These are phyloP conservation scores for Camarhynchus parvulus DNA, from an alignment of 2,113 vertebrate species.

Conservation along the genomic window DNA sequence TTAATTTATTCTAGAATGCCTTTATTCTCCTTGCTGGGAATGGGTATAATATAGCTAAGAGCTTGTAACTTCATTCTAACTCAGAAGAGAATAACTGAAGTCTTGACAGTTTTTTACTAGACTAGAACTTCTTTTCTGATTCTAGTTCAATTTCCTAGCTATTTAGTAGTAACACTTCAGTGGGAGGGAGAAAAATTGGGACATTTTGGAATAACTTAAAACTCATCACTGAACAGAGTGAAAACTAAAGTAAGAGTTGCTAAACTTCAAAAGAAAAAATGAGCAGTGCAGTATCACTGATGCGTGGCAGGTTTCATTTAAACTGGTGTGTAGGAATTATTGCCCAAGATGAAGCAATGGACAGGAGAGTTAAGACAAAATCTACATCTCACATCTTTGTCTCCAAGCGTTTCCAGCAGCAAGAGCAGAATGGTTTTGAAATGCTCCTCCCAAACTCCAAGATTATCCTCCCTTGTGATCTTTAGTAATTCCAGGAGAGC, in stretches of 20 bases:
- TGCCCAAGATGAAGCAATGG: neutral
- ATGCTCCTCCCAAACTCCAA: conserved; percentile 97
- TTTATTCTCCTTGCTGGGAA: neutral
- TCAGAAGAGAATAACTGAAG: neutral
- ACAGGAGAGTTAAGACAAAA: neutral
- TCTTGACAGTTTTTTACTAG: neutral
- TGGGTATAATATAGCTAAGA: neutral
- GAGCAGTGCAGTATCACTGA: neutral
- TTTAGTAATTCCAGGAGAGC: conserved; percentile 95
- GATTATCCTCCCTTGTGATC: conserved; percentile 93
- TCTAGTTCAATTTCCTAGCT: neutral
- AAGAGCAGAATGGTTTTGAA: conserved; percentile 98
- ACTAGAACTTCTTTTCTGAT: neutral
- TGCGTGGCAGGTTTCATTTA: neutral
- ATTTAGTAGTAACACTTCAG: neutral
- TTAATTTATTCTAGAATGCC: neutral
- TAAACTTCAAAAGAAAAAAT: neutral
- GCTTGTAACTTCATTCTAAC: neutral
- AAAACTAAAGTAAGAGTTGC: neutral
- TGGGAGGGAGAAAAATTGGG: neutral
- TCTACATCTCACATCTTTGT: conserved; percentile 89
- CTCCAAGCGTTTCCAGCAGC: conserved; percentile 93
- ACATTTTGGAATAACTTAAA: neutral
- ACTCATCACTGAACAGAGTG: neutral
- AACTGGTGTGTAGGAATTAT: neutral